Base-by-base conservation (phyloP, 2,797 vertebrate genomes). In the Sebastes goodei region DNA sequence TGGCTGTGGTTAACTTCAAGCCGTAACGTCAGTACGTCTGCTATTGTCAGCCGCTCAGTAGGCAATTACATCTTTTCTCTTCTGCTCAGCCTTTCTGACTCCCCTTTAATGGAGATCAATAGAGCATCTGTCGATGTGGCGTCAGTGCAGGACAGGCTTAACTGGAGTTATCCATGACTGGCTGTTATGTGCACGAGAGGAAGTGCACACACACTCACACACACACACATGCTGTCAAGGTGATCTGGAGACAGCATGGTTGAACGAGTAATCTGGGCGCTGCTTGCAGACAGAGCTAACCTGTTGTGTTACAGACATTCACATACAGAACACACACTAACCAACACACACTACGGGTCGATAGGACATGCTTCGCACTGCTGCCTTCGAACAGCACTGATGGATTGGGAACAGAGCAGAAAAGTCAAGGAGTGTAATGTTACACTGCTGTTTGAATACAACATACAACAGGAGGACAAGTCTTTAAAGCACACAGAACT, bases 61-160 rank as follows among this genome's bases (percentile, higher is more conserved):
- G 88, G 86, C 93, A 94, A 94, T 94, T 93, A 91, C 90, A 93
- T 94, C 88, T 94, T 91, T 93, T 92, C 90, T 94, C 87, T 86
- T 87, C 87, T 83, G 87, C 88, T 89, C 91, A 93, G 94, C 91
- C 94, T 91, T 83, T 80, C 89, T 91, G 93, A 93, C 94, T 94
- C 93, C 87, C 79, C 76, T 90, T 90, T 94, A 94, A 94, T 93
- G 92, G 91, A 91, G 93, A 95, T 96, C 95, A 94, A 96, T 96
- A 94, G 57, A 89, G 86, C 90, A 92, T 93, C 92, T 94, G 92
- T 93, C 92, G 80, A 92, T 86, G 90, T 92, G 91, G 91, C 90
- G 90, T 94, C 94, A 88, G 90, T 56, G 77, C 74, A 71, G 86
- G 91, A 89, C 91, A 88, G 86, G 86, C 88, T 89, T 92, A 88